Evolutionary conservation across 2,797 vertebrate species (phyloP), one percentile per base, ranked within the genome.

Genomic region (Sebastes melanostomus): DNA sequence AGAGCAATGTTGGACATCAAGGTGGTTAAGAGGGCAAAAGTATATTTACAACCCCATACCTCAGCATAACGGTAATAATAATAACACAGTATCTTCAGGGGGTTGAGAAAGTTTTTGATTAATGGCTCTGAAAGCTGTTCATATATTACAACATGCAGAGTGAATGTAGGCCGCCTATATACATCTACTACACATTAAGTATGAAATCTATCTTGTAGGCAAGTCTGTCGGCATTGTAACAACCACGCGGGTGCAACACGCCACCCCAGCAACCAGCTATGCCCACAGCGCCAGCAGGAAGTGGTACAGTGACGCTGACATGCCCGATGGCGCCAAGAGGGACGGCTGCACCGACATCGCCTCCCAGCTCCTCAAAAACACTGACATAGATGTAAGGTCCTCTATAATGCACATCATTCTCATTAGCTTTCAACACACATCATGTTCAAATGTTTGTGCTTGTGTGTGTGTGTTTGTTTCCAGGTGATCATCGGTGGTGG

Each of bases 401-500:
- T 46, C 29, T 3, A 10, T n/a, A 14, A 12, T 10, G 25, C 24
- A 11, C 0, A 30, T 9, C 46, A 0, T 42, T 32, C 5, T 54
- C 8, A 3, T 10, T 9, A 10, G 29, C 54, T 27, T 16, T 20
- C 2, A n/a, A 18, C 38, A 38, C 32, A 22, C 6, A 4, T 62
- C 2, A 30, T 18, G 16, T 7, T 13, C n/a, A 9, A 42, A 16
- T 63, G 12, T 36, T 10, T 34, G 18, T 20, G 18, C 20, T 38
- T 67, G 54, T 32, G 3, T 73, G n/a, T 66, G 14, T 80, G 66
- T 38, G 36, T 38, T 38, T 38, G 36, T 83, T 30, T 77, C 3
- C 83, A 96, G 96, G 96, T 96, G 75, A 96, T 96, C 72, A 96
- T 96, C 10, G 96, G 96, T 2, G 95, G 96, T 0, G 96, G 96